Evolutionary conservation across 2,113 vertebrate genomes (phyloP).

Genomic region (Tautogolabrus adspersus): DNA sequence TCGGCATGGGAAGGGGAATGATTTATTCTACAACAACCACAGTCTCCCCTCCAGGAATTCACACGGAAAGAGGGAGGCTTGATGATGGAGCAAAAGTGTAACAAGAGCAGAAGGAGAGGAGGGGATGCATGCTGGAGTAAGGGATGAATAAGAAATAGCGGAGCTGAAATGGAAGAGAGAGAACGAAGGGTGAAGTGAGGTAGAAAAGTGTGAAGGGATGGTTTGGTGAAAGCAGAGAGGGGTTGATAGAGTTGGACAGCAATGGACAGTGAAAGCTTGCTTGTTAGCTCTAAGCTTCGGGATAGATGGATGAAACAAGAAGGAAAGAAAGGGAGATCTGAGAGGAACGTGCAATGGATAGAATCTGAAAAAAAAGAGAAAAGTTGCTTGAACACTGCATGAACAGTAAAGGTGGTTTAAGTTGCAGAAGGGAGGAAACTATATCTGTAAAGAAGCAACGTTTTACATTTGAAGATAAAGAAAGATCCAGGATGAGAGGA

Average conservation of each 20-base stretch:
- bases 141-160: constrained; percentile 38
- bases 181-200: constrained; percentile 15
- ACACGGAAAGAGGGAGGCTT: constrained; percentile 11
- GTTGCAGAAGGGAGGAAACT: not conserved
- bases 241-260: constrained; percentile 42
- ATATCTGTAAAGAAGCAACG: too few relatives aligned
- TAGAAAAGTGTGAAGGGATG: constrained; percentile 19
- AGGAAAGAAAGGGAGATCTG: constrained; percentile 7
- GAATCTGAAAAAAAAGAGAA: constrained; percentile 14
- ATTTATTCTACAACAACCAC: constrained; percentile 64
- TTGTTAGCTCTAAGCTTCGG: constrained; percentile 13
- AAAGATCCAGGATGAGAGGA: too few relatives aligned
- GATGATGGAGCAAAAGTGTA: constrained; percentile 36
- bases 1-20: constrained; percentile 45
- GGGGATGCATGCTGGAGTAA: constrained; percentile 21
- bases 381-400: not conserved
- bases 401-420: not conserved
- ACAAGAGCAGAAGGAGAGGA: constrained; percentile 28
- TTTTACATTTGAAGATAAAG: too few relatives aligned
- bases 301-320: constrained; percentile 26
- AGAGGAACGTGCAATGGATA: constrained; percentile 2
- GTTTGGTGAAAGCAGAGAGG: constrained; percentile 33
- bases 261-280: constrained; percentile 24
- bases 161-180: constrained; percentile 26
- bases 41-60: constrained; percentile 49